Conservation (phyloP, 2,113 vertebrate species). For the Gorilla gorilla region DNA sequence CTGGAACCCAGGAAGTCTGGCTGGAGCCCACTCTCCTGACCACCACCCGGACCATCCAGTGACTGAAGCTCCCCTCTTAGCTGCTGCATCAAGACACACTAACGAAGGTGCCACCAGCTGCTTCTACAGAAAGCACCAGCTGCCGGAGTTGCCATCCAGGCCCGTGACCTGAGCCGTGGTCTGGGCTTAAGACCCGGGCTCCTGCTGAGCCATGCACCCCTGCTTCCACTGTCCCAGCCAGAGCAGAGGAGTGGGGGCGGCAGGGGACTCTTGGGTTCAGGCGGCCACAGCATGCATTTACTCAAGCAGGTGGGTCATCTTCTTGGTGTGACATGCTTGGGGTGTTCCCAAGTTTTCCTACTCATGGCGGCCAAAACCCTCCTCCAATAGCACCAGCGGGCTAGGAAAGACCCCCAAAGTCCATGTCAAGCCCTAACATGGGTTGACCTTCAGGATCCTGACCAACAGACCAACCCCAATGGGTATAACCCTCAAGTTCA, state of each 20-base stretch:
- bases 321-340: background rate
- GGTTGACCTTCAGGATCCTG: background rate
- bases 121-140: background rate
- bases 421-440: background rate
- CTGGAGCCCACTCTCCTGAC: background rate
- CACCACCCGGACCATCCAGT: background rate
- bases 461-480: background rate
- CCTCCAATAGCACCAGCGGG: background rate
- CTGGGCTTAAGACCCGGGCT: background rate
- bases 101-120: background rate
- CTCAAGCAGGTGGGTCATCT: background rate
- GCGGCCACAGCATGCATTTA: background rate
- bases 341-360: background rate
- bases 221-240: background rate
- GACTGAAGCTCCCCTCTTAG: background rate
- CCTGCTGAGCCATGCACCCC: fast-evolving
- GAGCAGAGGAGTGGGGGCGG: fast-evolving
- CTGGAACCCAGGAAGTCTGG: background rate
- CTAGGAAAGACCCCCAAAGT: background rate
- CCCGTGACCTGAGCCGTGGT: background rate
- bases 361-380: background rate
- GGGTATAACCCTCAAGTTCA: too few relatives aligned
- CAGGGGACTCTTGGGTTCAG: background rate
- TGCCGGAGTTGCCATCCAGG: background rate
- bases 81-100: background rate